These are phyloP conservation scores for Gonocerus acuteangulatus DNA, from an alignment of 2,888 invertebrate species.

Conservation along the genomic window DNA sequence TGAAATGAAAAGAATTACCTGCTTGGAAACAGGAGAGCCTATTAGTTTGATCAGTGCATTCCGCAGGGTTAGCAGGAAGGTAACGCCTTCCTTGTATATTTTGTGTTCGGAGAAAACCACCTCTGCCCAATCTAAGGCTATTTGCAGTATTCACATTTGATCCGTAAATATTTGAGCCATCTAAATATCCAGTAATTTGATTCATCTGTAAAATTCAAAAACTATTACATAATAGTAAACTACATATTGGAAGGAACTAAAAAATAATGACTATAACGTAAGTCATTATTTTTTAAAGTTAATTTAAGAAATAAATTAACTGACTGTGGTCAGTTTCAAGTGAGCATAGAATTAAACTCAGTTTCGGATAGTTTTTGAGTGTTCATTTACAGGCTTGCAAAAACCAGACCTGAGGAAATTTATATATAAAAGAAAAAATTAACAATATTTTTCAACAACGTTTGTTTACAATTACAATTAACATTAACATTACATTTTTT, in stretches of 20 bases:
- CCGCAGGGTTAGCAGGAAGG: conserved; percentile 56
- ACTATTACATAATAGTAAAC: background rate
- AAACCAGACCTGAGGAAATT: too few species aligned
- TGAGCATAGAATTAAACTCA: too few species aligned
- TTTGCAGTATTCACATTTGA: conserved; percentile 52
- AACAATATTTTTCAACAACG: too few species aligned
- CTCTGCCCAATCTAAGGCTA: conserved; percentile 52
- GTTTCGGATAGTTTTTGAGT: too few species aligned
- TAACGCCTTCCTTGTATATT: conserved; percentile 58
- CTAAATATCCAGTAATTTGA: conserved; percentile 64
- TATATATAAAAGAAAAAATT: too few species aligned
- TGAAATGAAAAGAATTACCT: conserved; percentile 44
- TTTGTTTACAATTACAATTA: too few species aligned
- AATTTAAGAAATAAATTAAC: background rate
- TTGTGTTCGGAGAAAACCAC: conserved; percentile 57
- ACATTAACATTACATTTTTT: too few species aligned
- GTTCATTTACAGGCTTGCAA: too few species aligned
- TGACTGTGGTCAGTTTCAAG: too few species aligned
- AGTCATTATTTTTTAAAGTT: background rate
- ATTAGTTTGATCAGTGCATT: conserved; percentile 55
- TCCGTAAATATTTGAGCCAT: conserved; percentile 69
- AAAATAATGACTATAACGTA: background rate
- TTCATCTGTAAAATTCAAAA: conserved; percentile 53
- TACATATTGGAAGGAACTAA: background rate
- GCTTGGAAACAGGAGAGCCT: conserved; percentile 62